A percentile compares a stretch with the other conserved stretches of the same genome.
Conservation (phyloP, 2,888 invertebrate genomes). For the Polydrusus tereticollis region DNA sequence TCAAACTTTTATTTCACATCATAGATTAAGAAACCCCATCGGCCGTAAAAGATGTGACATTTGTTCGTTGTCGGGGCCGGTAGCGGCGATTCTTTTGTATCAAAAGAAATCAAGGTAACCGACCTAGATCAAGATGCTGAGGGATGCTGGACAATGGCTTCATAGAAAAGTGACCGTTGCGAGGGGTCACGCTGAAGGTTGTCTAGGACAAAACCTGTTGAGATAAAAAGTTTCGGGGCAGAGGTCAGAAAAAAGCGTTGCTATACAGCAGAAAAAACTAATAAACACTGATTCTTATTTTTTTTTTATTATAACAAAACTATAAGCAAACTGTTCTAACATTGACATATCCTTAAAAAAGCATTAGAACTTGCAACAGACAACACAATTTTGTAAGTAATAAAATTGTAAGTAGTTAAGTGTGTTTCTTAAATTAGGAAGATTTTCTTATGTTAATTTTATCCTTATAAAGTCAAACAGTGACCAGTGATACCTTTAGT, state of each 20-base stretch:
- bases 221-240: constrained; percentile 23
- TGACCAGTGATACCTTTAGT: too few relatives aligned
- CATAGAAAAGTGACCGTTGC: constrained; percentile 46
- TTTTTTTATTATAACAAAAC: too few relatives aligned
- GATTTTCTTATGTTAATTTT: too few relatives aligned
- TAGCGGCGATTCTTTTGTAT: constrained; percentile 23
- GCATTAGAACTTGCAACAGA: too few relatives aligned
- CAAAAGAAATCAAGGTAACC: constrained; percentile 38
- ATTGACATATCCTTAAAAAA: too few relatives aligned
- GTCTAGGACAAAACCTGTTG: constrained; percentile 34
- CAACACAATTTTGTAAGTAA: too few relatives aligned
- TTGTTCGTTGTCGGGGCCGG: constrained; percentile 33
- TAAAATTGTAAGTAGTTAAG: too few relatives aligned
- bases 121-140: constrained; percentile 39
- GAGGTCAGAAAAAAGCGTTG: constrained; percentile 31
- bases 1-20: neutral
- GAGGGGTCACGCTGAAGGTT: constrained; percentile 28
- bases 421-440: too few relatives aligned
- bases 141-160: constrained; percentile 41
- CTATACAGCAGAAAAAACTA: too few relatives aligned
- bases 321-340: too few relatives aligned
- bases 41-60: constrained; percentile 29
- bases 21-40: constrained; percentile 10
- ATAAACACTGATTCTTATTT: too few relatives aligned
- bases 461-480: too few relatives aligned